phyloP scores from a whole-genome alignment of 2,888 invertebrate genomes.

The Netelia inedita region DNA sequence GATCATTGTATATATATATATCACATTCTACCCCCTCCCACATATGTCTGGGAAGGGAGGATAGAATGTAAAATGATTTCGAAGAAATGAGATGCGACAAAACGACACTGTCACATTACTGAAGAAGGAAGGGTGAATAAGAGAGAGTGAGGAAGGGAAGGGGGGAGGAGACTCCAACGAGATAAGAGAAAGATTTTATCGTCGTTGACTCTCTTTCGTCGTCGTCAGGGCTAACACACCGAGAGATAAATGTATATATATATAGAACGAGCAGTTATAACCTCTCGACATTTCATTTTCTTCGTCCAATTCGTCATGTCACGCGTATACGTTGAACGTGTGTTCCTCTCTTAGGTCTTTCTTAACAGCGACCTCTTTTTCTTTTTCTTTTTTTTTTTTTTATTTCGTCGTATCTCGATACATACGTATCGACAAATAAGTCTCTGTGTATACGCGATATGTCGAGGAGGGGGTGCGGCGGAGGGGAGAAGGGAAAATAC shows the following conservation, averaged over 20 bases:
- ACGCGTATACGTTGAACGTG: neutral
- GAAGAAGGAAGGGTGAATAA: neutral
- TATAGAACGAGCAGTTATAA: slow-evolving; percentile 17
- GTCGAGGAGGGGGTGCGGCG: no score
- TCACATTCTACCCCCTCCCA: neutral
- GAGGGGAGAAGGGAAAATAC: neutral
- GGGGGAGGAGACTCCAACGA: neutral
- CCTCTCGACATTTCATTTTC: slow-evolving; percentile 43
- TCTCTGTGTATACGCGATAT: neutral
- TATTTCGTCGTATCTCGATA: no score
- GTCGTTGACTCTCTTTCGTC: slow-evolving; percentile 49
- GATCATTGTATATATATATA: neutral
- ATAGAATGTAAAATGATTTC: slow-evolving; percentile 58
- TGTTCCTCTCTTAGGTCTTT: slow-evolving; percentile 25
- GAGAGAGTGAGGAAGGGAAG: slow-evolving; percentile 6
- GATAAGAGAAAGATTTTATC: slow-evolving; percentile 58
- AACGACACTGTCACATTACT: slow-evolving; percentile 60
- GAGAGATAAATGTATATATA: neutral
- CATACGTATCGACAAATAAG: slow-evolving; percentile 34
- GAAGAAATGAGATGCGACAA: slow-evolving; percentile 56
- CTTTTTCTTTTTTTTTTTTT: no score
- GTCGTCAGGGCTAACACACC: slow-evolving; percentile 25
- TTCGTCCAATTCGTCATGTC: slow-evolving; percentile 35
- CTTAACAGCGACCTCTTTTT: slow-evolving; percentile 39
- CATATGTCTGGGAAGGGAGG: neutral